phyloP scores from a whole-genome alignment of 2,797 vertebrate species.

The Takifugu rubripes region DNA sequence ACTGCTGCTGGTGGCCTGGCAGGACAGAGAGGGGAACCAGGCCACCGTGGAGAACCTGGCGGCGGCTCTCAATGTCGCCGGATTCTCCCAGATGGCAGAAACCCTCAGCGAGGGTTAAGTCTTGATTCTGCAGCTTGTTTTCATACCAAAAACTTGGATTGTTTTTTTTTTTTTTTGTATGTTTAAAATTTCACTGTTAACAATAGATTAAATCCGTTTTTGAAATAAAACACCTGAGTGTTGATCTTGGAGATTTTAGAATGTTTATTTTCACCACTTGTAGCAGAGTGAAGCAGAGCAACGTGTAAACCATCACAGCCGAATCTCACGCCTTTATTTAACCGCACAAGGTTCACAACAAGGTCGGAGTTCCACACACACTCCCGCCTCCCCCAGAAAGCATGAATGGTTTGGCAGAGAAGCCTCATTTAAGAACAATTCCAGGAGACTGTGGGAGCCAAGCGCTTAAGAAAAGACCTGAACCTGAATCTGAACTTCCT shows the following conservation, averaged over 20 bases:
- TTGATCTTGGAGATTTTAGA: conserved; percentile 40
- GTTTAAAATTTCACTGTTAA: conserved; percentile 37
- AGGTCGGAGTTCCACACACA: conserved; percentile 37
- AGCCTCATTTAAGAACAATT: conserved; percentile 52
- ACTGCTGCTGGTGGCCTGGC: conserved; percentile 94
- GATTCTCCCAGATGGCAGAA: conserved; percentile 83
- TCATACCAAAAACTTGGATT: conserved; percentile 25
- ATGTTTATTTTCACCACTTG: conserved; percentile 75
- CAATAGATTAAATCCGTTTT: conserved; percentile 31
- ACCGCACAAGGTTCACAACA: conserved; percentile 38
- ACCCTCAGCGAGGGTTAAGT: conserved; percentile 74
- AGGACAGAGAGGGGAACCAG: conserved; percentile 89
- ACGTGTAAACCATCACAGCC: conserved; percentile 27
- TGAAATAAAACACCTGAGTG: conserved; percentile 20
- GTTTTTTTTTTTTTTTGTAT: conserved; percentile 46
- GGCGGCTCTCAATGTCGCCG: conserved; percentile 79
- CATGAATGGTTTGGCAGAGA: conserved; percentile 55
- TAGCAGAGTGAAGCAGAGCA: conserved; percentile 55
- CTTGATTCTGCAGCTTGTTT: conserved; percentile 3
- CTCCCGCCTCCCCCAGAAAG: conserved; percentile 22
- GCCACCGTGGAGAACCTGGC: conserved; percentile 86
- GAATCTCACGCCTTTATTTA: conserved; percentile 59
- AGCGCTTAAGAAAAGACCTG: conserved; percentile 56
- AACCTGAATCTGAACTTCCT: conserved; percentile 48
- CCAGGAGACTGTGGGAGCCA: conserved; percentile 52